Evolutionary conservation across 2,797 vertebrate species (phyloP), one percentile per base, ranked within the genome.

Genomic region (Parauchenoglanis ngamensis): DNA sequence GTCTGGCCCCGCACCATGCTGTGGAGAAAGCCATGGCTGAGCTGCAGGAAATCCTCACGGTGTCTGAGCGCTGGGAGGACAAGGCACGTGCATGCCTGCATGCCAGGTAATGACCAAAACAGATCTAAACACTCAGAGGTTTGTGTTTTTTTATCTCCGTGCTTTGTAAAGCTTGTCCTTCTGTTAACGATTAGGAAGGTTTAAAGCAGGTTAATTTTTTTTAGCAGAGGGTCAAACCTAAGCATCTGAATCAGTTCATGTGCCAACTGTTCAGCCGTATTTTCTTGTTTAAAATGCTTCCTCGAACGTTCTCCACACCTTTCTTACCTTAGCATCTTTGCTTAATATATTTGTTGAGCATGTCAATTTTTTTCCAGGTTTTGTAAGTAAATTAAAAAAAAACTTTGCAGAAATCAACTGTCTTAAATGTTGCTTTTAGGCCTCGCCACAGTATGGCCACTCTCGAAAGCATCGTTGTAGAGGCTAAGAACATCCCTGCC

Each of bases 11-110:
- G 0, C 98, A 99, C 88, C 98, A 98, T 0, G 98, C 98, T 0
- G 98, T 99, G 87, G 98, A 99, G 93, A 99, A 99, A 90, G 98
- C 98, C 83, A 99, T 99, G 98, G 97, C 97, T 0, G 98, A 99
- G 88, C 96, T 99, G 28, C 98, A 99, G 90, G 98, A 99, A 92
- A 96, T 99, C 82, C 97, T 99, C 35, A 99, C 98, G 0, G 97
- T 99, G 52, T 99, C 98, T 0, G 98, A 99, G 93, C 95, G 98
- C 89, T 99, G 98, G 98, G 98, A 99, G 91, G 98, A 99, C 89
- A 99, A 99, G 90, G 98, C 98, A 35, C 97, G 97, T 4, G 95
- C 96, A 87, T 99, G 97, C 90, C 94, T 99, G 13, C 98, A 99
- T 94, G 98, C 98, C 91, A 97, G 98, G 98, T 99, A 84, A 90